Base-by-base conservation (phyloP, 1,140 invertebrate species). In the Geopemphigus sp. region DNA sequence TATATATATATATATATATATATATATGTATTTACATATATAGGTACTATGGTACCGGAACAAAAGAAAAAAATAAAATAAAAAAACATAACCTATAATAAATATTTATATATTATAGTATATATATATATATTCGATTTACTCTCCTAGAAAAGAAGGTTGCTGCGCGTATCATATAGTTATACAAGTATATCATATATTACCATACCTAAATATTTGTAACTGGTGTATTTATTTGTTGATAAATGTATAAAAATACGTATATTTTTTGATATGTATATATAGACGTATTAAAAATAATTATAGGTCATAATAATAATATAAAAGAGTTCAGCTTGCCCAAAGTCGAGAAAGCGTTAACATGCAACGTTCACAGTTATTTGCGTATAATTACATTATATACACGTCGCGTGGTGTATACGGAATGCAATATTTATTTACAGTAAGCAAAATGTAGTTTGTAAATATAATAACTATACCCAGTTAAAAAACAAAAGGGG, bases 301-400 rank as follows among this genome's bases (percentile, higher is more conserved):
- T 14, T 10, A 63, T 63, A 63, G 47, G 12, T 50, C 5, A 12
- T 50, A 50, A 50, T 50, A 50, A 50, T 50, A 50, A 50, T 12
- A 17, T 50, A 47, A 45, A 61, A 76, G n/a, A 76, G 73, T 76
- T 76, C 73, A 76, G 73, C 73, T 76, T 76, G 73, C 73, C 73
- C 73, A 76, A 76, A 76, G 73, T 76, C 73, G 73, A 76, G 73
- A 8, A 76, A 76, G 73, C 73, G 54, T 45, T 61, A 61, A 47
- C 56, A 76, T 61, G 73, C 73, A 59, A 61, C 22, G 14, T 76
- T 59, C 11, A 45, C 56, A 59, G 26, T 17, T 19, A 50, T n/a
- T 47, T n/a, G n/a, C n/a, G n/a, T n/a, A n/a, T n/a, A 19, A 26
- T 26, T 26, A 50, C 17, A 4, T 26, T 12, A 57, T 22, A 66